A percentile compares a stretch with the other conserved stretches of the same genome.
Conservation (phyloP, 2,113 vertebrate genomes). For the Lycaon pictus region DNA sequence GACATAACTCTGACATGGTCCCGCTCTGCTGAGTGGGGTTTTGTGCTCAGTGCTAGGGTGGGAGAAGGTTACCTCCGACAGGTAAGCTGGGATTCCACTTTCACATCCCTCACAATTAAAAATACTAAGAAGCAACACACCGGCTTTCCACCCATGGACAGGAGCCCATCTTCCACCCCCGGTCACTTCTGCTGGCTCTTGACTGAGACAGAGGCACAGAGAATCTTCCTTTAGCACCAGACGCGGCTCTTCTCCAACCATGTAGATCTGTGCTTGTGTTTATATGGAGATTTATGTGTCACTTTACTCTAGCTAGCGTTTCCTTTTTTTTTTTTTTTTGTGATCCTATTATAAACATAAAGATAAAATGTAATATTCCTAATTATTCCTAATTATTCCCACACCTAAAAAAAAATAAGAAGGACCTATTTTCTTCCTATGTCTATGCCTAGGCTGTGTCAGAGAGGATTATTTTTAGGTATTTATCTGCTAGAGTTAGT, state of each 20-base stretch:
- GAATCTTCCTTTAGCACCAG: not conserved
- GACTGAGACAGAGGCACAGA: not conserved
- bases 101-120: not conserved
- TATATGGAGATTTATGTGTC: not conserved
- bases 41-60: too few species aligned
- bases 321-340: not conserved
- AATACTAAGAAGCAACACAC: not conserved
- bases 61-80: not conserved
- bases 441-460: not conserved
- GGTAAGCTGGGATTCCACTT: not conserved
- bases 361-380: not conserved
- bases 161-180: not conserved
- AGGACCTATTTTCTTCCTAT: not conserved
- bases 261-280: not conserved
- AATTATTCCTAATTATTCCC: not conserved
- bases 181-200: not conserved
- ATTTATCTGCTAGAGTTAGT: not conserved
- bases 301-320: not conserved
- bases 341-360: not conserved
- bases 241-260: not conserved
- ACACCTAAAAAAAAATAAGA: not conserved
- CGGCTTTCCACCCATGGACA: not conserved
- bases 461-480: not conserved
- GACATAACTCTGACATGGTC: rapidly evolving
- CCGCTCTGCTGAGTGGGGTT: not conserved